phyloP scores from a whole-genome alignment of 2,113 vertebrate genomes.

The Nothoprocta perdicaria region DNA sequence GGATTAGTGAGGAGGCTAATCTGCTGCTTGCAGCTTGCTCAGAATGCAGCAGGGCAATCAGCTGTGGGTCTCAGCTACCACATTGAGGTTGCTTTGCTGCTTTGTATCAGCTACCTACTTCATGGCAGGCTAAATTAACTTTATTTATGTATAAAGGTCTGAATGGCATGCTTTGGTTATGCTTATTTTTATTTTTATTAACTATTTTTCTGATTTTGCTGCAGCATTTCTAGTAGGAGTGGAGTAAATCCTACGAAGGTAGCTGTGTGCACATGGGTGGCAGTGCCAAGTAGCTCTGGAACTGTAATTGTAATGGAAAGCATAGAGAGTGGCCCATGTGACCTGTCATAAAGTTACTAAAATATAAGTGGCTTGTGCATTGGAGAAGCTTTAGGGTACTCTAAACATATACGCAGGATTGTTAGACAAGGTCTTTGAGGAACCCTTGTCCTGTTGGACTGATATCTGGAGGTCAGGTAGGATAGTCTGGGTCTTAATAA shows the following conservation, averaged over 20 bases:
- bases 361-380: neutral
- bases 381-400: neutral
- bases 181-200: neutral
- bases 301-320: neutral
- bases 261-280: neutral
- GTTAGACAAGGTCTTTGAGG: neutral
- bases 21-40: constrained; percentile 50
- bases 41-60: neutral
- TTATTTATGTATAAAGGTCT: neutral
- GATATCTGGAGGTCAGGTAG: neutral
- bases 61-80: constrained; percentile 1
- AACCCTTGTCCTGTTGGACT: neutral
- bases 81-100: constrained; percentile 3
- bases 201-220: neutral
- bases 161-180: neutral
- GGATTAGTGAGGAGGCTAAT: constrained; percentile 60
- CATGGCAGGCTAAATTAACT: neutral
- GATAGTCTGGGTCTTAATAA: neutral
- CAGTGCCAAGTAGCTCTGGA: neutral
- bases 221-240: neutral
- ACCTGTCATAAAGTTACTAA: neutral
- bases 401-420: neutral
- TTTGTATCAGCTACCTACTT: neutral
- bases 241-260: neutral
- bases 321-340: neutral